Evolutionary conservation across 2,888 invertebrate species (phyloP).

Genomic region (Drosophila mettleri): DNA sequence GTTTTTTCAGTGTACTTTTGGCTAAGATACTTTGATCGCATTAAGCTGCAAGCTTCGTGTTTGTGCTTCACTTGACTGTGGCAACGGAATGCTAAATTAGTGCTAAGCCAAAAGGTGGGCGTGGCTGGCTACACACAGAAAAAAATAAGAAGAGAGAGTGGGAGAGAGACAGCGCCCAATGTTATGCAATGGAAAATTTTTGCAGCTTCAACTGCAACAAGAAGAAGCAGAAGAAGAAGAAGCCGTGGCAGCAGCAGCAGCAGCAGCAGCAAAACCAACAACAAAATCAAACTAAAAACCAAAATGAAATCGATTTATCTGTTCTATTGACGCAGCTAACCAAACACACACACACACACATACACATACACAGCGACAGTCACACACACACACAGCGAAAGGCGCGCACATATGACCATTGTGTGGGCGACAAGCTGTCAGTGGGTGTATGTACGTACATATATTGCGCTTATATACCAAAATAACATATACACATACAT

Average conservation of each 20-base stretch:
- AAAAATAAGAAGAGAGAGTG: neutral
- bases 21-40: constrained; percentile 47
- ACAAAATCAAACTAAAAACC: constrained; percentile 27
- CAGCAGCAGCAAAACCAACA: constrained; percentile 2
- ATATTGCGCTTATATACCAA: constrained; percentile 37
- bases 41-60: constrained; percentile 57
- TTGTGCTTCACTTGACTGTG: constrained; percentile 57
- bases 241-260: constrained; percentile 2
- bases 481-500: neutral
- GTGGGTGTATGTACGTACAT: constrained; percentile 16
- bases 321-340: constrained; percentile 65
- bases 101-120: constrained; percentile 7
- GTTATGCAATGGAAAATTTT: constrained; percentile 46
- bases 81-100: constrained; percentile 72
- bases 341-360: constrained; percentile 26
- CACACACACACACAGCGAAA: constrained; percentile 15
- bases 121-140: neutral
- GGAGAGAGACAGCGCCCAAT: constrained; percentile 12
- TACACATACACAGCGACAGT: neutral
- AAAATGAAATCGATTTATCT: constrained; percentile 76
- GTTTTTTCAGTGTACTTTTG: constrained; percentile 31
- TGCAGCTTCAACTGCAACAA: constrained; percentile 49
- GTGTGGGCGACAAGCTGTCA: constrained; percentile 30
- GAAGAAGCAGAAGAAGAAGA: constrained; percentile 2
- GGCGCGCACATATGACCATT: constrained; percentile 48